These are phyloP conservation scores for Apeltes quadracus DNA, from an alignment of 2,113 vertebrate species.

Conservation along the genomic window DNA sequence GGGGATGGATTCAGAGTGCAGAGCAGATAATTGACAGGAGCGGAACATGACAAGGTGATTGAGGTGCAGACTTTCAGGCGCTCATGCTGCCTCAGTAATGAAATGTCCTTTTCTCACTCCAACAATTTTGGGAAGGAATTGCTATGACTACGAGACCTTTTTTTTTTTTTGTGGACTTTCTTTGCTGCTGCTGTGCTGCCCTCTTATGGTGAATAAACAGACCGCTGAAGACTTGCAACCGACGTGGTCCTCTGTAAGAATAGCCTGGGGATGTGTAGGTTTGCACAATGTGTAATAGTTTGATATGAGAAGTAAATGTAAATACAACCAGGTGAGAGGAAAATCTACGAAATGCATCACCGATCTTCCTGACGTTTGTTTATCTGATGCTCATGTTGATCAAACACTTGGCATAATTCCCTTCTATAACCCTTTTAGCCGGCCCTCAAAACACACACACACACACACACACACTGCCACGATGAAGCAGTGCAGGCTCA, in stretches of 20 bases:
- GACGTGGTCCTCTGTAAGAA: background rate
- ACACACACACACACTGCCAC: slow-evolving; percentile 1
- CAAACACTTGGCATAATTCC: slow-evolving; percentile 18
- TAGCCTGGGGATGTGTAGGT: background rate
- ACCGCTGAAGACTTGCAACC: background rate
- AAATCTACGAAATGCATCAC: background rate
- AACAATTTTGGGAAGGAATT: slow-evolving; percentile 54
- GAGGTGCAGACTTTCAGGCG: slow-evolving; percentile 16
- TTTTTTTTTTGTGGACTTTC: slow-evolving; percentile 1
- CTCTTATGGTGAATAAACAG: slow-evolving; percentile 67
- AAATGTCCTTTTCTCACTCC: slow-evolving; percentile 55
- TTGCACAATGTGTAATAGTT: background rate
- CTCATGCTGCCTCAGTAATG: slow-evolving; percentile 42
- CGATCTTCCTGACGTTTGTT: background rate
- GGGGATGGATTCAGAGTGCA: slow-evolving; percentile 3
- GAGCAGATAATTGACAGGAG: slow-evolving; percentile 25
- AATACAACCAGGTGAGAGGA: background rate
- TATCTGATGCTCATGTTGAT: slow-evolving; percentile 5
- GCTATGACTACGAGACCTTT: slow-evolving; percentile 46
- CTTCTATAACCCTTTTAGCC: slow-evolving; percentile 23
- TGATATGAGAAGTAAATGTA: background rate
- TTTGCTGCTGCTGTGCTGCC: slow-evolving; percentile 77
- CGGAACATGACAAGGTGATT: slow-evolving; percentile 19
- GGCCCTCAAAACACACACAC: background rate
- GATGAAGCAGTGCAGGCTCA: slow-evolving; percentile 46